Evolutionary conservation across 2,797 vertebrate species (phyloP).

Genomic region (Apogon hyalosoma): DNA sequence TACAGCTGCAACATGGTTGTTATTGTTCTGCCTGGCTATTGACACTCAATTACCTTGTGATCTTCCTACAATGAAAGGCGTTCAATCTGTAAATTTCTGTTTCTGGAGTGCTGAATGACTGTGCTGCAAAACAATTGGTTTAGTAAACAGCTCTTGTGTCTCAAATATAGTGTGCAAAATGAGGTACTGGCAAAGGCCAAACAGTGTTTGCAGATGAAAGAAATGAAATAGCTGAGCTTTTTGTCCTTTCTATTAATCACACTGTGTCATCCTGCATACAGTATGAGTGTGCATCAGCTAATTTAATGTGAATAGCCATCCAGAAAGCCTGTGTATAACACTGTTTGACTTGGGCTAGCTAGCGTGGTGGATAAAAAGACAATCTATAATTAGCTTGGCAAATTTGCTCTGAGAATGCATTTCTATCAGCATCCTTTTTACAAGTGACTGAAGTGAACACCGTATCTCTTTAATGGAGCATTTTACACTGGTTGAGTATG

Average conservation of each 20-base stretch:
- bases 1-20: slow-evolving; percentile 27
- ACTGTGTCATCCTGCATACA: background rate
- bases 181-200: slow-evolving; percentile 8
- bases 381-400: too few species aligned
- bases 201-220: slow-evolving; percentile 16
- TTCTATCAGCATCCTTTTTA: too few species aligned
- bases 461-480: too few species aligned
- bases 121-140: slow-evolving; percentile 26
- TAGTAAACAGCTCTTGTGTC: slow-evolving; percentile 22
- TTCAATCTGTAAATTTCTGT: slow-evolving; percentile 36
- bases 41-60: slow-evolving; percentile 63
- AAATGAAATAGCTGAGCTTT: background rate
- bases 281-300: background rate
- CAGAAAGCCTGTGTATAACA: too few species aligned
- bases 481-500: too few species aligned
- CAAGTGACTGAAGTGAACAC: too few species aligned
- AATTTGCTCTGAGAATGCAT: too few species aligned
- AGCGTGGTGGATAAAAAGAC: too few species aligned
- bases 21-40: slow-evolving; percentile 58
- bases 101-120: slow-evolving; percentile 12
- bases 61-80: slow-evolving; percentile 46
- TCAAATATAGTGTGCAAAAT: slow-evolving; percentile 21
- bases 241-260: background rate
- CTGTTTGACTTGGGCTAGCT: too few species aligned
- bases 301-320: background rate